Conservation (phyloP, 2,113 vertebrate species). For the Hippocampus comes region DNA sequence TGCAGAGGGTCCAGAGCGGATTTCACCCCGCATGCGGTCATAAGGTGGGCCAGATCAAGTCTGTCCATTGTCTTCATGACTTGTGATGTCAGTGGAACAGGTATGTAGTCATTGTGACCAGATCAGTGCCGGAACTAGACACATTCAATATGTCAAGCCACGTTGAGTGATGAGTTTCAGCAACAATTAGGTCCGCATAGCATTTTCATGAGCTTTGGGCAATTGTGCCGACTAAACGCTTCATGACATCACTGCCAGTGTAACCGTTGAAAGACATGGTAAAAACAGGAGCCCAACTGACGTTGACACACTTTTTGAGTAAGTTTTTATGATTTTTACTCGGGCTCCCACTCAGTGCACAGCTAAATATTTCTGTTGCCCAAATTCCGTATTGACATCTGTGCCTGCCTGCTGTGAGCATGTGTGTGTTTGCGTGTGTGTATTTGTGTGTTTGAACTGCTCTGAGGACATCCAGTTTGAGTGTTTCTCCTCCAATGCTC, state of each 20-base stretch:
- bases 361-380: constrained; percentile 14
- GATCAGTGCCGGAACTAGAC: no score
- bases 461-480: constrained; percentile 61
- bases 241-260: neutral
- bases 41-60: no score
- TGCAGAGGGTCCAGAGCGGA: no score
- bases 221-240: no score
- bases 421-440: constrained; percentile 19
- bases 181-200: no score
- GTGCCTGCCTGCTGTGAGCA: constrained; percentile 9
- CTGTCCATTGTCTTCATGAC: no score
- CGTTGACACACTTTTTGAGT: neutral
- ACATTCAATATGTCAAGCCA: no score
- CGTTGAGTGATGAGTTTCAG: no score
- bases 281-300: neutral
- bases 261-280: neutral
- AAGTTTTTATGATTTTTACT: neutral
- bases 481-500: constrained; percentile 66
- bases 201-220: no score
- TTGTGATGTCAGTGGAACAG: no score
- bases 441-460: constrained; percentile 68
- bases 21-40: no score
- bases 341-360: constrained; percentile 4
- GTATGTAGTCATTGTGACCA: no score
- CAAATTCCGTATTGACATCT: constrained; percentile 38